Percentiles rank a stretch among this genome's conserved stretches.
phyloP scores from a whole-genome alignment of 2,888 invertebrate species.

The Beris chalybata region DNA sequence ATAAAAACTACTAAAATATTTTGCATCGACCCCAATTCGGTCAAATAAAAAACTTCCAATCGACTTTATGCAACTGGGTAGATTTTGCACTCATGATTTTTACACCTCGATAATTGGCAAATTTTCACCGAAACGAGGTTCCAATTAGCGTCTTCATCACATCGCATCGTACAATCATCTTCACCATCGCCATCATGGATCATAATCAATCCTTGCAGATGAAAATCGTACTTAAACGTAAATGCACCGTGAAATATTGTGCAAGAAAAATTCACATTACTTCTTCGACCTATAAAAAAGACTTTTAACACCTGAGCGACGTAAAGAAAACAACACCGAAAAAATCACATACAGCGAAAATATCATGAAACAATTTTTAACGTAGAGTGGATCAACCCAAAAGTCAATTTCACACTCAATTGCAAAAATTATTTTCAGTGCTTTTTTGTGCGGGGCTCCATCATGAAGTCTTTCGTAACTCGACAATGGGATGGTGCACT shows the following conservation, averaged over 20 bases:
- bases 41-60: too few relatives aligned
- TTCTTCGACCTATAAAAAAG: too few relatives aligned
- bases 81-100: too few relatives aligned
- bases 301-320: too few relatives aligned
- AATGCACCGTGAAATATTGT: constrained; percentile 10
- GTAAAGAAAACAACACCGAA: too few relatives aligned
- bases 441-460: constrained; percentile 1
- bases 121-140: constrained; percentile 3
- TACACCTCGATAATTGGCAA: too few relatives aligned
- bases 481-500: too few relatives aligned
- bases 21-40: too few relatives aligned
- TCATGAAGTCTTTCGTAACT: neutral
- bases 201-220: neutral
- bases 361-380: constrained; percentile 16
- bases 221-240: neutral
- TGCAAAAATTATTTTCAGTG: constrained; percentile 30
- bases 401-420: constrained; percentile 39
- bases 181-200: neutral
- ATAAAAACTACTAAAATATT: too few relatives aligned
- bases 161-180: neutral
- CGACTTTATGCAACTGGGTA: too few relatives aligned
- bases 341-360: neutral
- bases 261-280: neutral
- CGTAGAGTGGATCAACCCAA: constrained; percentile 25
- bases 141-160: constrained; percentile 10